Evolutionary conservation across 2,888 invertebrate genomes (phyloP), one percentile per base, ranked within the genome.

Genomic region (Chironomus tentans): DNA sequence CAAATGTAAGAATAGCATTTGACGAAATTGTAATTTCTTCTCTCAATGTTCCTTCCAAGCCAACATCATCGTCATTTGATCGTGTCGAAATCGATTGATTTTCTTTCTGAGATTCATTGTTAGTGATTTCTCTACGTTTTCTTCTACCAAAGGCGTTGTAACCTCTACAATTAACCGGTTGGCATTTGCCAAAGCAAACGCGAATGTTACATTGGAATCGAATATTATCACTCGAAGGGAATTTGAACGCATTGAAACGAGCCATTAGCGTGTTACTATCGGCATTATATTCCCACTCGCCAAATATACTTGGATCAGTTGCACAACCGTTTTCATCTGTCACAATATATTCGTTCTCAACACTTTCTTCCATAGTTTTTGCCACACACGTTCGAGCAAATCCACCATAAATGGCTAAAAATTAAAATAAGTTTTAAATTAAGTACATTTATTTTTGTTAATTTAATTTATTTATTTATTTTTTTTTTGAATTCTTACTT

Each of bases 251-350:
- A 82, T 95, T 95, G 84, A 97, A 96, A 80, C 92, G 91, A 78
- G 95, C 95, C 81, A 92, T 86, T 74, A 97, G 85, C 21, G 93
- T 91, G 82, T 94, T 94, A 72, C 92, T 91, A 77, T 94, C 94
- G 21, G 91, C 88, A 81, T 93, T 93, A 81, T 94, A 92, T 79
- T 94, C 92, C 96, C 96, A 96, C 82, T 96, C 95, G 56, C 94
- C 95, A 81, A 96, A 96, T 81, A 96, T 95, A 61, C 91, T 91
- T 24, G 94, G 92, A 85, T 96, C 96, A 0, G 94, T 95, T 61
- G 96, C 95, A 82, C 96, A 96, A 73, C 96, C 96, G 80, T 96
- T 93, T 80, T 94, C 95, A 82, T 97, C 96, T 0, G 96, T 96
- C 28, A 97, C 96, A 24, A 92, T 88, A 81, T 96, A 95, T 81